A percentile compares a stretch with the other conserved stretches of the same genome.
Conservation (phyloP, 2,888 invertebrate genomes). For the Diogma glabrata region DNA sequence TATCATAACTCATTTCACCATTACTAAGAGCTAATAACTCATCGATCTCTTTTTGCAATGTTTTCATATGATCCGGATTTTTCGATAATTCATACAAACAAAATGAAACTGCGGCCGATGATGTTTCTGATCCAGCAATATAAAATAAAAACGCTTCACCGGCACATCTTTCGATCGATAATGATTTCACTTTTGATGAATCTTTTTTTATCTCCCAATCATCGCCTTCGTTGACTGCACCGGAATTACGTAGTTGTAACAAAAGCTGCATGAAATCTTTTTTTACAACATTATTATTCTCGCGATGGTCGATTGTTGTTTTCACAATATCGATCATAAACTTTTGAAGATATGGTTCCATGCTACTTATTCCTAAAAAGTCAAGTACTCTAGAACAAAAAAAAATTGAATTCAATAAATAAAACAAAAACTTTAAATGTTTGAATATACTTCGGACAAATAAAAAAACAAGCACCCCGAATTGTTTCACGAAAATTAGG, state of each 20-base stretch:
- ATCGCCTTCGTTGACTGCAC: constrained; percentile 27
- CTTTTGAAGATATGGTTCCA: constrained; percentile 18
- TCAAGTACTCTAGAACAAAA: too few species aligned
- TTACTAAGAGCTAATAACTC: too few species aligned
- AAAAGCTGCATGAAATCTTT: constrained; percentile 39
- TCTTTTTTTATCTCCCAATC: constrained; percentile 27
- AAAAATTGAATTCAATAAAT: too few species aligned
- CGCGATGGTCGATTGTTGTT: constrained; percentile 35
- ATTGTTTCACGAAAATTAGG: constrained; percentile 16
- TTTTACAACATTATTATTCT: constrained; percentile 31
- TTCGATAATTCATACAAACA: constrained; percentile 36
- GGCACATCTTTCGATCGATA: constrained; percentile 31
- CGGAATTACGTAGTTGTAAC: constrained; percentile 36
- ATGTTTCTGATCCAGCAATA: constrained; percentile 38
- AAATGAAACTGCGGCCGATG: constrained; percentile 33
- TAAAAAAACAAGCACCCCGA: constrained; percentile 21
- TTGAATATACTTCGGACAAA: constrained; percentile 29
- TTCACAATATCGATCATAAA: constrained; percentile 33
- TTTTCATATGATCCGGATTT: too few species aligned
- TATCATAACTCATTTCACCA: constrained; percentile 33
- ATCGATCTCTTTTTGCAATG: too few species aligned
- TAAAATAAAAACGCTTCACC: constrained; percentile 36
- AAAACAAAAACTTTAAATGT: too few species aligned
- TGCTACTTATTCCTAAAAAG: too few species aligned
- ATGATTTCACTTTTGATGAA: constrained; percentile 22